Percentiles rank a stretch among this genome's conserved stretches.
Conservation (phyloP, 2,797 vertebrate genomes). For the Pipistrellus pipistrellus region DNA sequence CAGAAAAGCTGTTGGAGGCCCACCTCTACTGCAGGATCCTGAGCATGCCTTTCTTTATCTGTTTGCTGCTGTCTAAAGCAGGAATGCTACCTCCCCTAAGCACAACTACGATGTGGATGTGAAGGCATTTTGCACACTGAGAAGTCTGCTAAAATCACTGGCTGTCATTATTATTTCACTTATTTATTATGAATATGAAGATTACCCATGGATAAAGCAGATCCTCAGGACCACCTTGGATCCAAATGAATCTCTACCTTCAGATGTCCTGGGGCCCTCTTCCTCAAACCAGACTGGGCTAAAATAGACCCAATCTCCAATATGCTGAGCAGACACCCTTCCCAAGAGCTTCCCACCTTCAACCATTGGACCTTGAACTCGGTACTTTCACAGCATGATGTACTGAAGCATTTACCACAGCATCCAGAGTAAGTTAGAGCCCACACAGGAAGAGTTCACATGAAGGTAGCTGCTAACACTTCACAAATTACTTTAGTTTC, state of each 20-base stretch:
- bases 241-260: neutral
- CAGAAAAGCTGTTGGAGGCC: neutral
- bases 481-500: conserved; percentile 75
- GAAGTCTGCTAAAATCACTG: neutral
- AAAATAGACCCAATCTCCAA: neutral
- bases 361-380: neutral
- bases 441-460: conserved; percentile 18
- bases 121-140: neutral
- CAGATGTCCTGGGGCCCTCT: neutral
- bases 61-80: neutral
- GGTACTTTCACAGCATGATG: neutral
- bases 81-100: neutral
- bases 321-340: neutral
- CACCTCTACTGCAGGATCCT: neutral
- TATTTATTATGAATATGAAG: neutral
- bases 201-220: neutral
- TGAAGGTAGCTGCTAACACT: conserved; percentile 54
- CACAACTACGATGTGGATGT: fast-evolving
- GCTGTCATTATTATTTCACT: neutral
- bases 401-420: neutral
- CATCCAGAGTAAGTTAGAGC: conserved; percentile 55
- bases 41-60: neutral
- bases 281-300: neutral
- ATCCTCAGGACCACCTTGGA: neutral
- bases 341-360: neutral